phyloP scores from a whole-genome alignment of 2,888 invertebrate species.

The Salticus scenicus region DNA sequence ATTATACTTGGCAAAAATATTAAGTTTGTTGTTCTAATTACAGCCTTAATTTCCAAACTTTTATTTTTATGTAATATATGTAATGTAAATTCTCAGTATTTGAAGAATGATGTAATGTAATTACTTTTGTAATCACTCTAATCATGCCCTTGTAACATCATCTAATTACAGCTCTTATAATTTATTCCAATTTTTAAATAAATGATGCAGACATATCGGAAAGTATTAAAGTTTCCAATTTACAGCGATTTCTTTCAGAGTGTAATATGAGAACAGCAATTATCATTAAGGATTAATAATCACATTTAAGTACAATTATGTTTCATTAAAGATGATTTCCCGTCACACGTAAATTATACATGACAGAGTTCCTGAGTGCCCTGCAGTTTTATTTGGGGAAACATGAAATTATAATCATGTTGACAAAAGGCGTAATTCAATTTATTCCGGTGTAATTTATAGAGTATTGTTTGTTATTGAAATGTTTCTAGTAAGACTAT shows the following conservation, averaged over 20 bases:
- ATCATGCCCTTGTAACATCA: background rate
- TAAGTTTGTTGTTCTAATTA: too few relatives aligned
- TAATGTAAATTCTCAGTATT: too few relatives aligned
- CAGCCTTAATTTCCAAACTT: too few relatives aligned
- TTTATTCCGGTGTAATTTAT: background rate
- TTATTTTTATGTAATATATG: too few relatives aligned
- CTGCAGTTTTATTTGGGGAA: background rate
- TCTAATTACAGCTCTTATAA: background rate
- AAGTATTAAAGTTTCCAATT: background rate
- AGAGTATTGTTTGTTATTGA: too few relatives aligned
- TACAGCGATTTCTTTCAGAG: background rate
- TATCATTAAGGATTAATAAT: slow-evolving; percentile 1
- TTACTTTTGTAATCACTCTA: background rate
- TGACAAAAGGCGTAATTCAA: background rate
- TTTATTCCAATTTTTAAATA: background rate
- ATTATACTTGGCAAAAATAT: too few relatives aligned
- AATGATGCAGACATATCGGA: background rate
- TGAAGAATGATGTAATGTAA: background rate
- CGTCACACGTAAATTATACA: background rate
- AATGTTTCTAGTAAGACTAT: too few relatives aligned
- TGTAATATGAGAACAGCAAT: background rate
- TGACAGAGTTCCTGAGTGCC: background rate
- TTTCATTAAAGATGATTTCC: slow-evolving; percentile 1
- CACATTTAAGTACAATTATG: slow-evolving; percentile 2
- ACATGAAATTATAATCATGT: background rate